Evolutionary conservation across 2,888 invertebrate genomes (phyloP).

Genomic region (Watsonalla cultraria): DNA sequence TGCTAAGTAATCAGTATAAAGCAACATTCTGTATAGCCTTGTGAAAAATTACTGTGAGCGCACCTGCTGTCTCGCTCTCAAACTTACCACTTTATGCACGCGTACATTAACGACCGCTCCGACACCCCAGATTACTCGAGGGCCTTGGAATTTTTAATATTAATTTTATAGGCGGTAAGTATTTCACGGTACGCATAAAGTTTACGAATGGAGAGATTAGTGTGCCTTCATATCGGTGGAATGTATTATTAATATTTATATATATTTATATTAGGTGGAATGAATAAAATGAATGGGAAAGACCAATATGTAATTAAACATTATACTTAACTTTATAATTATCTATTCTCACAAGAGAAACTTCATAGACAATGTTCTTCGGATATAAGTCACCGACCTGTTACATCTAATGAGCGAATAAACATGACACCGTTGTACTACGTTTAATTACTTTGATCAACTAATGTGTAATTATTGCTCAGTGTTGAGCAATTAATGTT

Average conservation of each 20-base stretch:
- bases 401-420: neutral
- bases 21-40: slow-evolving; percentile 25
- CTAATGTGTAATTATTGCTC: neutral
- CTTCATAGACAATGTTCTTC: too few relatives aligned
- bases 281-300: too few relatives aligned
- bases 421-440: neutral
- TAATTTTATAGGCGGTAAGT: neutral
- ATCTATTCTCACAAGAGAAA: too few relatives aligned
- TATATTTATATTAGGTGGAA: too few relatives aligned
- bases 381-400: neutral
- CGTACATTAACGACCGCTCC: slow-evolving; percentile 27
- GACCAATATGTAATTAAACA: too few relatives aligned
- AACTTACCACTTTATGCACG: slow-evolving; percentile 37
- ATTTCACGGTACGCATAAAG: too few relatives aligned
- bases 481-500: neutral
- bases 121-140: slow-evolving; percentile 3
- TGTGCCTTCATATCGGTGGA: too few relatives aligned
- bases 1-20: slow-evolving; percentile 13
- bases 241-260: too few relatives aligned
- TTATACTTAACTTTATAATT: too few relatives aligned
- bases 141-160: neutral
- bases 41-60: slow-evolving; percentile 38
- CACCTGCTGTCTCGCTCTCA: slow-evolving; percentile 36
- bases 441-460: neutral
- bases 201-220: too few relatives aligned